These are phyloP conservation scores for Lucinisca nassula DNA, from an alignment of 2,888 invertebrate species.

Conservation along the genomic window DNA sequence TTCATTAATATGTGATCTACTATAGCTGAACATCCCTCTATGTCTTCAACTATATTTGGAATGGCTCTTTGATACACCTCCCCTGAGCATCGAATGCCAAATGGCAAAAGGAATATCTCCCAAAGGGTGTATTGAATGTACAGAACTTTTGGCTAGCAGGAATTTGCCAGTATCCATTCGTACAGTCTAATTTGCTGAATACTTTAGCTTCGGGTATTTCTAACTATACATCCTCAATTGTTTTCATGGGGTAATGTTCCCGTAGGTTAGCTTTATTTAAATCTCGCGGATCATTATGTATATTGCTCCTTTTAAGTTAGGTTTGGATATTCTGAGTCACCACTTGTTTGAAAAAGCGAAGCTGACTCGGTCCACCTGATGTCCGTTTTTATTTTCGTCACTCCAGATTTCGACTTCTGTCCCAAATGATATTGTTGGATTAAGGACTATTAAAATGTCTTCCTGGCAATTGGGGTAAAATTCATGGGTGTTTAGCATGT, in stretches of 20 bases:
- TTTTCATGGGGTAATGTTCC: conserved; percentile 58
- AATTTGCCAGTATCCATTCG: conserved; percentile 47
- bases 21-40: conserved; percentile 21
- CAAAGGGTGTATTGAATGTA: conserved; percentile 59
- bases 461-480: too few relatives aligned
- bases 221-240: conserved; percentile 50
- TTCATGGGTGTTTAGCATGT: too few relatives aligned
- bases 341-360: too few relatives aligned
- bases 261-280: conserved; percentile 46
- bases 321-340: too few relatives aligned
- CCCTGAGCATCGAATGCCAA: too few relatives aligned
- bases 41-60: conserved; percentile 37
- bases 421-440: too few relatives aligned
- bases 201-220: conserved; percentile 49
- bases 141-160: conserved; percentile 25
- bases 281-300: conserved; percentile 55
- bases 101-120: too few relatives aligned
- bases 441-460: too few relatives aligned
- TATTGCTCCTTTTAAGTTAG: too few relatives aligned
- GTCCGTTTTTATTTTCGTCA: too few relatives aligned
- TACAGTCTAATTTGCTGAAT: conserved; percentile 42
- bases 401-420: too few relatives aligned
- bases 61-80: conserved; percentile 46
- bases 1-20: conserved; percentile 54
- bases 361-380: too few relatives aligned